A percentile compares a stretch with the other conserved stretches of the same genome.
These are phyloP conservation scores for Aphodius granarius DNA, from an alignment of 2,888 invertebrate species.

Conservation along the genomic window DNA sequence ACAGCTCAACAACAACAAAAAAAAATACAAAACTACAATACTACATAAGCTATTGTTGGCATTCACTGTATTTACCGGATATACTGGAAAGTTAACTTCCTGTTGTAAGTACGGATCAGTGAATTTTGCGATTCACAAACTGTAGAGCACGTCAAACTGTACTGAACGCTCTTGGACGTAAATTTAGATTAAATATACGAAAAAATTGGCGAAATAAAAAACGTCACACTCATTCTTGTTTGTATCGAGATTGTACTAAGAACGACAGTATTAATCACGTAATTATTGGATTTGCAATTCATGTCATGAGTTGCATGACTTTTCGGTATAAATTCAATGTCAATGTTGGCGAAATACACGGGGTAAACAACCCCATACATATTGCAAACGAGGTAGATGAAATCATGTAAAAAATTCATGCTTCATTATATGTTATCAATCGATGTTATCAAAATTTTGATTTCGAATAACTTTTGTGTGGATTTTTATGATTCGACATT, in stretches of 20 bases:
- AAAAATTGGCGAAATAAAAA: background rate
- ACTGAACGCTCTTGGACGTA: background rate
- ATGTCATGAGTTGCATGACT: background rate
- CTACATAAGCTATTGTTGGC: background rate
- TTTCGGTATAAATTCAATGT: background rate
- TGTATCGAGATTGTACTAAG: background rate
- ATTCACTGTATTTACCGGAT: background rate
- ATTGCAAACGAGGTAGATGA: background rate
- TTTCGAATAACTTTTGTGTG: too few species aligned
- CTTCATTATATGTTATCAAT: too few species aligned
- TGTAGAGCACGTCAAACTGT: background rate
- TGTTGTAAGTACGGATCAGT: background rate
- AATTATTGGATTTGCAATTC: background rate
- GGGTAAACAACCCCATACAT: background rate
- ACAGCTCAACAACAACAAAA: too few species aligned
- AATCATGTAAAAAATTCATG: background rate
- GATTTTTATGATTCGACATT: too few species aligned
- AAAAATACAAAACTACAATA: too few species aligned
- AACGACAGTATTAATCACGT: background rate
- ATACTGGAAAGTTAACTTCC: background rate
- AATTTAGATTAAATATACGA: background rate
- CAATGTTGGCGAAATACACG: background rate
- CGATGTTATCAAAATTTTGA: too few species aligned
- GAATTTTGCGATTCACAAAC: background rate
- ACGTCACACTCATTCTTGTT: background rate